Evolutionary conservation across 2,888 invertebrate species (phyloP).

Genomic region (Geotrupes spiniger): DNA sequence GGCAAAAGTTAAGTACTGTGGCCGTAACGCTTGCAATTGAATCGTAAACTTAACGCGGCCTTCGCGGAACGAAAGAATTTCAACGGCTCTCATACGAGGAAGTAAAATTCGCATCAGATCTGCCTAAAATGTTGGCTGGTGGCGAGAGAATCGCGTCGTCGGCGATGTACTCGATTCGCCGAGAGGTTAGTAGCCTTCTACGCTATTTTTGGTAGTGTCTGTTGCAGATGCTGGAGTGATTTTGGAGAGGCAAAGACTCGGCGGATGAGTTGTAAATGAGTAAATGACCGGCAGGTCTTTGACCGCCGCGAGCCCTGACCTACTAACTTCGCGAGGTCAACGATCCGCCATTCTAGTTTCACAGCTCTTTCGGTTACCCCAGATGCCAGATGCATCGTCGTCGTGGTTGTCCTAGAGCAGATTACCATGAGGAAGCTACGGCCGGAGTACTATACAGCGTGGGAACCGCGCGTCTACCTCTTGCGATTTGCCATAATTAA

Average conservation of each 20-base stretch:
- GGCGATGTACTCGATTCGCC: constrained; percentile 15
- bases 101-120: constrained; percentile 11
- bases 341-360: constrained; percentile 52
- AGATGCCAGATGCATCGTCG: constrained; percentile 31
- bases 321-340: constrained; percentile 52
- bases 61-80: constrained; percentile 10
- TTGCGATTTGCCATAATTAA: constrained; percentile 14
- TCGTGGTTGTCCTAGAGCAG: constrained; percentile 22
- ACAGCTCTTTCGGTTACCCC: constrained; percentile 38
- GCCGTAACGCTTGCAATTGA: too few relatives aligned
- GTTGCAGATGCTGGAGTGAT: constrained; percentile 18
- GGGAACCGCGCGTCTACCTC: constrained; percentile 19
- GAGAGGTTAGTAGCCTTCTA: constrained; percentile 17
- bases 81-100: constrained; percentile 12
- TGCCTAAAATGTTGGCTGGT: constrained; percentile 15
- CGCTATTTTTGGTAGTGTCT: constrained; percentile 19
- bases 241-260: constrained; percentile 4
- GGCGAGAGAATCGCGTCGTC: constrained; percentile 11
- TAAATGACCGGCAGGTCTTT: constrained; percentile 49
- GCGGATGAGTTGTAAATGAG: constrained; percentile 36
- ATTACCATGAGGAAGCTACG: constrained; percentile 30
- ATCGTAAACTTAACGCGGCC: too few relatives aligned
- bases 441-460: constrained; percentile 23
- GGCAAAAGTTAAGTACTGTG: too few relatives aligned
- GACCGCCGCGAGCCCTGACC: constrained; percentile 51